phyloP scores from a whole-genome alignment of 2,113 vertebrate genomes.

The Hiodon tergisus region DNA sequence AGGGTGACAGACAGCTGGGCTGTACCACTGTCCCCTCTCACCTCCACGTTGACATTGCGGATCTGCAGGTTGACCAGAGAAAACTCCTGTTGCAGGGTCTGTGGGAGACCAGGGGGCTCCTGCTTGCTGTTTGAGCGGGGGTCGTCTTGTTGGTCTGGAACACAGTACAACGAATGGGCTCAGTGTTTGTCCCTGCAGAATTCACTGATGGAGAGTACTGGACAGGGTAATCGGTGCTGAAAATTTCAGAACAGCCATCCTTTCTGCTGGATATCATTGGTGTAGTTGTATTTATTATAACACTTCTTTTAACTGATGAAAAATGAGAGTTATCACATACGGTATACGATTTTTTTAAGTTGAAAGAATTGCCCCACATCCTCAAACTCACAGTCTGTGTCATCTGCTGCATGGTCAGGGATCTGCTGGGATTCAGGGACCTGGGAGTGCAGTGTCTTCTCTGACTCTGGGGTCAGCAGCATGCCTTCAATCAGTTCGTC shows the following conservation, averaged over 20 bases:
- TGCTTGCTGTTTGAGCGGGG: conserved; percentile 59
- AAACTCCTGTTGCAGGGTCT: conserved; percentile 97
- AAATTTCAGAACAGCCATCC: too few relatives aligned
- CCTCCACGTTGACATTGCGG: conserved; percentile 94
- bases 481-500: conserved; percentile 90
- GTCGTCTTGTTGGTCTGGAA: conserved; percentile 67
- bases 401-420: conserved; percentile 55
- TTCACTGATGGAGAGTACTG: too few relatives aligned
- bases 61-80: conserved; percentile 97
- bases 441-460: conserved; percentile 73
- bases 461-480: conserved; percentile 74
- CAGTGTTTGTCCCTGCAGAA: too few relatives aligned
- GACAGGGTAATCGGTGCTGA: too few relatives aligned
- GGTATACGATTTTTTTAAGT: too few relatives aligned
- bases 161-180: too few relatives aligned
- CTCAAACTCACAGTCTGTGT: conserved; percentile 56
- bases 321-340: too few relatives aligned
- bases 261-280: too few relatives aligned
- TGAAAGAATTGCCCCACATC: not conserved
- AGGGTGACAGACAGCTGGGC: not conserved
- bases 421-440: conserved; percentile 68
- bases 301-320: too few relatives aligned
- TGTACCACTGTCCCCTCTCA: conserved; percentile 36
- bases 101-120: conserved; percentile 75
- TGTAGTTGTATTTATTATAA: too few relatives aligned